Evolutionary conservation across 2,113 vertebrate genomes (phyloP), one percentile per base, ranked within the genome.

Genomic region (Lampris incognitus): DNA sequence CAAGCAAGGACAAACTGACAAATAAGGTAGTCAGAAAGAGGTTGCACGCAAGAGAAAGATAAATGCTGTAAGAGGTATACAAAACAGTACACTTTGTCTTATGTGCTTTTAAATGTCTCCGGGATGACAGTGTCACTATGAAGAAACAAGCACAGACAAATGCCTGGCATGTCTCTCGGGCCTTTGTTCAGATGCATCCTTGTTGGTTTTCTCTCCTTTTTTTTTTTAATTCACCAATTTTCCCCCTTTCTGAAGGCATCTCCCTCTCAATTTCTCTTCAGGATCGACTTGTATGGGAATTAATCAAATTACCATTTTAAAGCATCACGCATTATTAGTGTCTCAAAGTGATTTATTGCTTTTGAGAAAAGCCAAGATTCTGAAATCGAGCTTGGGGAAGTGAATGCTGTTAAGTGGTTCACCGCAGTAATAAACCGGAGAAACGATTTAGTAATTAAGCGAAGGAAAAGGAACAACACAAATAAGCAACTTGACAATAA

Each of bases 221-320:
- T 71, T 74, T 36, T 40, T 56, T 40, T n/a, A 58, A 49, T 84
- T 81, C 46, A 13, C 44, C 49, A 74, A 74, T 69, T 85, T 88
- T 84, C 60, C 81, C 24, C 73, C 81, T 84, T 77, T 85, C 83
- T 83, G 67, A 72, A 72, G 46, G 63, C 75, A 82, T 84, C 70
- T 72, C 65, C 54, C 55, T 81, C 69, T 76, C 75, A 68, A 65
- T 72, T 81, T 66, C 37, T 69, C 49, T 66, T 82, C 52, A 77
- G 79, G 76, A 85, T 74, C 65, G 66, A 51, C 41, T 82, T 66
- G 85, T 82, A 72, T 67, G 81, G 59, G 85, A 86, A 89, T 88
- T 57, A 88, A 88, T 88, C 81, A 88, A 79, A 90, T 87, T 78
- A 86, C 50, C 76, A 83, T 88, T 91, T 89, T 81, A 90, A 89